Percentiles rank a stretch among this genome's conserved stretches.
These are phyloP conservation scores for Phaedon cochleariae DNA, from an alignment of 2,888 invertebrate genomes.

Conservation along the genomic window DNA sequence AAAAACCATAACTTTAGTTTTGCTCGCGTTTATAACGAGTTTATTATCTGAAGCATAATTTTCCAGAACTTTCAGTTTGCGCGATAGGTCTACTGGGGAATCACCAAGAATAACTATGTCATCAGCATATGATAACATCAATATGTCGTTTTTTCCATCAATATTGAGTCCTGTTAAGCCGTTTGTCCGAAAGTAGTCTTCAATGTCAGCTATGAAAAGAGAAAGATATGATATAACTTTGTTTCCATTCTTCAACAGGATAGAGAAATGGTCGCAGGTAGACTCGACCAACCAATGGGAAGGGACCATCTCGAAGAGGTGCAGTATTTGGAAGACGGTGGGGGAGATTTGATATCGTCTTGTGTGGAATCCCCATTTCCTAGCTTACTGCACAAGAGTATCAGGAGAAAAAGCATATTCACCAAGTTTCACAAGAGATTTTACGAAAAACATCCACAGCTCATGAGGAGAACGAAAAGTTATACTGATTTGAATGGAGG, in stretches of 20 bases:
- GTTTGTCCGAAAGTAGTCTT: no score
- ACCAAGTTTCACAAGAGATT: slow-evolving; percentile 19
- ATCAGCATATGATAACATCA: no score
- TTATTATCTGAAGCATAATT: no score
- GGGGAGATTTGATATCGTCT: slow-evolving; percentile 14
- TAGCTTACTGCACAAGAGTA: background rate
- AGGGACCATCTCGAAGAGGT: slow-evolving; percentile 3
- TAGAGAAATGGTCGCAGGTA: background rate
- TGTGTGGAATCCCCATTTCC: slow-evolving; percentile 15
- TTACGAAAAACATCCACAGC: slow-evolving; percentile 22
- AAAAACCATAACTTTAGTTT: no score
- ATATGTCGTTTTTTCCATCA: no score
- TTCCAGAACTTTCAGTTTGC: no score
- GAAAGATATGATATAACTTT: no score
- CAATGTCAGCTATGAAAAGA: no score
- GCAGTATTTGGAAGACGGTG: slow-evolving; percentile 13
- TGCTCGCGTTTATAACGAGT: no score
- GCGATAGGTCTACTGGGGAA: no score
- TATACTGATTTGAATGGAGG: slow-evolving; percentile 9
- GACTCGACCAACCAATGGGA: slow-evolving; percentile 7
- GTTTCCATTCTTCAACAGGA: background rate
- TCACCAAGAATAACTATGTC: no score
- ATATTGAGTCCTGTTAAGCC: no score
- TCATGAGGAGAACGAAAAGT: slow-evolving; percentile 22
- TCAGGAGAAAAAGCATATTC: slow-evolving; percentile 16